Evolutionary conservation across 1,140 invertebrate species (phyloP), one percentile per base, ranked within the genome.

Genomic region (Ganaspis sp.): DNA sequence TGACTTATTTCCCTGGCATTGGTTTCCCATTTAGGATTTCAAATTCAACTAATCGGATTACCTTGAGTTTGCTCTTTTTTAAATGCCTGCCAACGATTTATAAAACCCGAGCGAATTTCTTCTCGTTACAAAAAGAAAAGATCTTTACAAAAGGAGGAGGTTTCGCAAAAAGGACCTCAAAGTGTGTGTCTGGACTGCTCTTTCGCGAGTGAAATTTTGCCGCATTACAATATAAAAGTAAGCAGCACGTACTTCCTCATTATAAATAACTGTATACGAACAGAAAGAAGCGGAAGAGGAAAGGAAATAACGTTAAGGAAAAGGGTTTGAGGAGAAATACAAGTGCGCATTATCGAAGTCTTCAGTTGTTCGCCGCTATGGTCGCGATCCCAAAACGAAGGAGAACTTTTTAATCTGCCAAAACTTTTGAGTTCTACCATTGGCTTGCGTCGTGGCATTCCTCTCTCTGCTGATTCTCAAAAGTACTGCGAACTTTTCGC

Each of bases 331-430:
- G 58, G 58, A 29, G 8, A 26, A 64, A 64, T 64, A 64, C 58
- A 64, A 64, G 58, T 64, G 58, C 58, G 58, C 58, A 64, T 64
- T 64, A 64, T 64, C 58, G 58, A 26, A 64, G 15, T 64, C 58
- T 64, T n/a, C 15, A 49, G 45, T 49, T 49, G 45, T 49, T 49
- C n/a, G 54, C 19, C 19, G 53, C 54, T 64, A 29, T 64, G 23
- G 58, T 34, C 23, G 58, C 58, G 26, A 64, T 64, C 58, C 23
- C 26, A 64, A 64, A 64, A 29, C 54, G 11, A 29, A 64, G 23
- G 11, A 26, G 58, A 64, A 64, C 58, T 64, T 64, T 64, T 64
- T 64, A 64, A 64, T 64, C 23, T 64, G 9, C n/a, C 17, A 15
- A 26, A 29, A 64, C 23, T 29, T 64, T 58, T 64, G 26, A 64